A percentile compares a stretch with the other conserved stretches of the same genome.
These are phyloP conservation scores for Centropus bengalensis DNA, from an alignment of 2,113 vertebrate species.

Conservation along the genomic window DNA sequence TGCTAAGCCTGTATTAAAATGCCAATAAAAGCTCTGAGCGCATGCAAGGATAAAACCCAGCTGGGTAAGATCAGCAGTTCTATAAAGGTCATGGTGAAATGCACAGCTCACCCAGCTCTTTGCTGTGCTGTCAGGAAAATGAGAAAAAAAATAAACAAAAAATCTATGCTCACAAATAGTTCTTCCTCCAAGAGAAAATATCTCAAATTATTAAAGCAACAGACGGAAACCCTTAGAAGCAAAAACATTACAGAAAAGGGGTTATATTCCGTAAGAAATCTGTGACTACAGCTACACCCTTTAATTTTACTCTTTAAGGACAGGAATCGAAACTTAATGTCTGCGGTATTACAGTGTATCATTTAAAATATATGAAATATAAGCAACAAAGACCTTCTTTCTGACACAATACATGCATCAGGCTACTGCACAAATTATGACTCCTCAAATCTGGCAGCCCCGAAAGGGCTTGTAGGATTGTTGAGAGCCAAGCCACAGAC, in stretches of 20 bases:
- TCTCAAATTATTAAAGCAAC: background rate
- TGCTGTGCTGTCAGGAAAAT: background rate
- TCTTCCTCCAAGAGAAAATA: background rate
- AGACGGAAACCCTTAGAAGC: background rate
- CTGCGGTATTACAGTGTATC: background rate
- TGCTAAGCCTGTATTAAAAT: background rate
- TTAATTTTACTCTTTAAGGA: background rate
- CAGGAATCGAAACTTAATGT: background rate
- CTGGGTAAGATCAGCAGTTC: background rate
- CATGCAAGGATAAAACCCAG: background rate
- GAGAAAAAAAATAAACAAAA: background rate
- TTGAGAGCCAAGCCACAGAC: background rate
- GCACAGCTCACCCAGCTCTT: background rate
- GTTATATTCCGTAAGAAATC: background rate
- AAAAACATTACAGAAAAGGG: background rate
- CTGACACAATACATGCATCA: background rate
- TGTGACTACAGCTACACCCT: rapidly evolving
- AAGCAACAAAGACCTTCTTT: background rate
- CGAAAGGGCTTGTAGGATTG: background rate
- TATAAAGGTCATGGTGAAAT: background rate
- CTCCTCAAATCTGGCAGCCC: background rate
- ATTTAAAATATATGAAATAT: background rate
- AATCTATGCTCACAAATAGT: background rate
- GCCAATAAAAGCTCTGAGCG: background rate
- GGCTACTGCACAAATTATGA: background rate